phyloP scores from a whole-genome alignment of 1,140 invertebrate species.

The Drosophila busckii region DNA sequence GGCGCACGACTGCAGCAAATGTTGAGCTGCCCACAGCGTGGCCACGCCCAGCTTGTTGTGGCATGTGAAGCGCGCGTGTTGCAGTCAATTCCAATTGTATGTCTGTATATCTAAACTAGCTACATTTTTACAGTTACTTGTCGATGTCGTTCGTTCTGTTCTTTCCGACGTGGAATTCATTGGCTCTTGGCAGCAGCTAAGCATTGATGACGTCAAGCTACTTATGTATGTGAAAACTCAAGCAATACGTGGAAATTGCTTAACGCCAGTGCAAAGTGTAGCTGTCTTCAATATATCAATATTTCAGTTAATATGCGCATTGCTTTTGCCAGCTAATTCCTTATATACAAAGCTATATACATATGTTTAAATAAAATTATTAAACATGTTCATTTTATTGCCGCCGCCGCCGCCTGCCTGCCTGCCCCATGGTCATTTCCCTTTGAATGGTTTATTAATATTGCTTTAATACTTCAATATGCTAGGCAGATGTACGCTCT shows the following conservation, averaged over 20 bases:
- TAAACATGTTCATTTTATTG: slow-evolving; percentile 1
- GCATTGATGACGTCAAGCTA: slow-evolving; percentile 63
- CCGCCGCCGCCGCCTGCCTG: too few species aligned
- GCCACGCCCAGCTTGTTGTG: too few species aligned
- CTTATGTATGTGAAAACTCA: slow-evolving; percentile 41
- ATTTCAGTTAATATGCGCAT: too few species aligned
- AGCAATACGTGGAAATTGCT: slow-evolving; percentile 58
- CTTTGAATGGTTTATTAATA: slow-evolving; percentile 18
- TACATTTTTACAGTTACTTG: slow-evolving; percentile 1
- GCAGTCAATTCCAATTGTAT: too few species aligned
- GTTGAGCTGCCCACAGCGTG: too few species aligned
- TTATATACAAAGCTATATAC: neutral
- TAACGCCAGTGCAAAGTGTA: slow-evolving; percentile 46
- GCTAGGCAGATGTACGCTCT: slow-evolving; percentile 7
- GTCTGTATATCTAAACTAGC: too few species aligned
- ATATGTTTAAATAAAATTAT: slow-evolving; percentile 10
- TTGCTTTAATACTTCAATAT: slow-evolving; percentile 7
- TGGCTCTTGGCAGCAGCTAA: slow-evolving; percentile 25
- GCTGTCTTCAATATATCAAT: slow-evolving; percentile 6
- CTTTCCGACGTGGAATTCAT: too few species aligned
- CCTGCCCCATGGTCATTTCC: slow-evolving; percentile 4
- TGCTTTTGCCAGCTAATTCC: too few species aligned
- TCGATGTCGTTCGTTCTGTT: too few species aligned
- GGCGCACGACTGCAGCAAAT: slow-evolving; percentile 45
- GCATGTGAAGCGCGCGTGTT: too few species aligned